Evolutionary conservation across 2,113 vertebrate species (phyloP), one percentile per base, ranked within the genome.

Genomic region (Charadrius vociferus): DNA sequence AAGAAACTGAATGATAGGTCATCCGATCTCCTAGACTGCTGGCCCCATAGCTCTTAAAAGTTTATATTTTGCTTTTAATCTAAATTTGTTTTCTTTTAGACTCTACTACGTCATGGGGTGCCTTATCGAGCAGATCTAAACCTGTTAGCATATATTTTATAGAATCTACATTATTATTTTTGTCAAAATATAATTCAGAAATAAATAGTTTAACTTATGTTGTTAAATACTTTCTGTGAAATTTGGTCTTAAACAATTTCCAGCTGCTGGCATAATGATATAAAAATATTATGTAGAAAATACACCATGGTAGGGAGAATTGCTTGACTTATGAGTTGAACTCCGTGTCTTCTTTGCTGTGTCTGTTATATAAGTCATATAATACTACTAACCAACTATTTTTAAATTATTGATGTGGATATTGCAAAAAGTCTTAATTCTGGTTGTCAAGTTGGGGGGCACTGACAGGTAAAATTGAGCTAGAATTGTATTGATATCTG

Each of bases 391-490:
- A n/a, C 0, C 1, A 49, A 55, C 84, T 74, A n/a, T 74, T 65
- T 67, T 71, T 83, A 63, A 85, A 70, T 72, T 74, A 56, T 71
- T 86, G 11, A 22, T 37, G 7, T 21, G 9, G 83, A 75, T 47
- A 36, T 2, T 36, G 9, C 14, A 88, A 75, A 81, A 78, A 45
- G 4, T 77, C 36, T 26, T 70, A 67, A 55, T 52, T 6, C 3
- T n/a, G 13, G 30, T 36, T 49, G 22, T 84, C 19, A 66, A 22
- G 12, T 29, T 5, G 0, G 0, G 5, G 18, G 1, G 3, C 6
- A 8, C 2, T 1, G 0, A n/a, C 13, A 20, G 21, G 9, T 45
- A 49, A 21, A 67, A 2, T 30, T 8, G 5, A 83, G 20, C 3
- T 59, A 21, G 15, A 47, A 9, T 29, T 59, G 8, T 41, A 41